These are phyloP conservation scores for Nysson spinosus DNA, from an alignment of 2,888 invertebrate genomes.

Conservation along the genomic window DNA sequence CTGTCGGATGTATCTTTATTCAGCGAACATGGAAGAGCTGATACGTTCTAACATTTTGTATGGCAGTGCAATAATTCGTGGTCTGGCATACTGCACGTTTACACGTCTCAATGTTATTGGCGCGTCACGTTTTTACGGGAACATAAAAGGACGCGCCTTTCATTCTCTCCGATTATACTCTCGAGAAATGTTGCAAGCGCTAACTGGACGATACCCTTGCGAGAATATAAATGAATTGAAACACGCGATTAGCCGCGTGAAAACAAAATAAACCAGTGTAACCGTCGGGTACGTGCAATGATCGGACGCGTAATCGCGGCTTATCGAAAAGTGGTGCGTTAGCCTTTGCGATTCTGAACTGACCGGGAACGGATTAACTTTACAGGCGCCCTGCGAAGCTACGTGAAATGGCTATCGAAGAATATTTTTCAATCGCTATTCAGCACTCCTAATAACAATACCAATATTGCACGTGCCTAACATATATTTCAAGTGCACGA, in stretches of 20 bases:
- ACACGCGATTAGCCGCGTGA: conserved; percentile 44
- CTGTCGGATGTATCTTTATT: conserved; percentile 31
- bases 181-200: conserved; percentile 32
- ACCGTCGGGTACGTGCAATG: conserved; percentile 15
- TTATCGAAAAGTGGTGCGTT: conserved; percentile 64
- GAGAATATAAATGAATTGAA: conserved; percentile 58
- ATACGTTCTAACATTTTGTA: conserved; percentile 42
- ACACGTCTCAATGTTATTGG: not conserved
- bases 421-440: conserved; percentile 1
- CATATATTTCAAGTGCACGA: not conserved
- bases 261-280: conserved; percentile 40
- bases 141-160: not conserved
- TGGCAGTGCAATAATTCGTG: conserved; percentile 22
- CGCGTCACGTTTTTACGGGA: conserved; percentile 7
- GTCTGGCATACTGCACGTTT: conserved; percentile 3
- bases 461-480: not conserved
- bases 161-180: conserved; percentile 10
- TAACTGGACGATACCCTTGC: conserved; percentile 34
- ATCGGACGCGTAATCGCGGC: conserved; percentile 52
- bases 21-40: conserved; percentile 16
- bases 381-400: conserved; percentile 16
- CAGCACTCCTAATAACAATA: not conserved
- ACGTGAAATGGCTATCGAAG: not conserved
- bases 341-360: conserved; percentile 67
- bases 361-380: conserved; percentile 49